Percentiles rank a stretch among this genome's conserved stretches.
Conservation (phyloP, 2,797 vertebrate species). For the Typhlichthys eigenmanni region DNA sequence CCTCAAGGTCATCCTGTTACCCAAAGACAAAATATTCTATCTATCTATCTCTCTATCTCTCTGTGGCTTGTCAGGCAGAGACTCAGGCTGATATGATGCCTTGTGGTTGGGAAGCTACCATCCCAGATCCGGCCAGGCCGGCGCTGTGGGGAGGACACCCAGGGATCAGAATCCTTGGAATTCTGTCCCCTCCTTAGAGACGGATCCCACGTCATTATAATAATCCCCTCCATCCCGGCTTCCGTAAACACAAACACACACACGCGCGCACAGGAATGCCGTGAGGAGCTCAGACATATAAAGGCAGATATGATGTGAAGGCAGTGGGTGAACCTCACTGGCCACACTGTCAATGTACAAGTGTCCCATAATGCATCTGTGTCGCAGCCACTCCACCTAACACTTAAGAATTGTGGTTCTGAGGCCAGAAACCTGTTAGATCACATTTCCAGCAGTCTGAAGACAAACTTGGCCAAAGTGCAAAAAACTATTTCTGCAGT, state of each 20-base stretch:
- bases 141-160: slow-evolving; percentile 41
- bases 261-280: slow-evolving; percentile 40
- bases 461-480: too few relatives aligned
- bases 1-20: slow-evolving; percentile 8
- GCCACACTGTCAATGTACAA: slow-evolving; percentile 51
- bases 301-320: slow-evolving; percentile 65
- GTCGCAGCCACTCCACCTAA: slow-evolving; percentile 5
- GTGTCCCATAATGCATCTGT: slow-evolving; percentile 59
- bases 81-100: slow-evolving; percentile 54
- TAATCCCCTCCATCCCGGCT: slow-evolving; percentile 29
- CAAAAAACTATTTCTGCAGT: too few relatives aligned
- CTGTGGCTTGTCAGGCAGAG: slow-evolving; percentile 30
- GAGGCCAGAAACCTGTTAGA: not conserved
- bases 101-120: slow-evolving; percentile 55
- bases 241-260: not conserved
- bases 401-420: not conserved
- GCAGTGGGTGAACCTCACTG: slow-evolving; percentile 50
- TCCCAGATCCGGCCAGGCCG: slow-evolving; percentile 32
- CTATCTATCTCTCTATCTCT: not conserved
- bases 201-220: slow-evolving; percentile 37
- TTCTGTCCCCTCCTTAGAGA: slow-evolving; percentile 26
- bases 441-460: too few relatives aligned
- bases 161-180: slow-evolving; percentile 42
- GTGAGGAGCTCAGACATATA: slow-evolving; percentile 64
- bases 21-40: not conserved